Evolutionary conservation across 2,888 invertebrate species (phyloP), one percentile per base, ranked within the genome.

Genomic region (Belgica antarctica): DNA sequence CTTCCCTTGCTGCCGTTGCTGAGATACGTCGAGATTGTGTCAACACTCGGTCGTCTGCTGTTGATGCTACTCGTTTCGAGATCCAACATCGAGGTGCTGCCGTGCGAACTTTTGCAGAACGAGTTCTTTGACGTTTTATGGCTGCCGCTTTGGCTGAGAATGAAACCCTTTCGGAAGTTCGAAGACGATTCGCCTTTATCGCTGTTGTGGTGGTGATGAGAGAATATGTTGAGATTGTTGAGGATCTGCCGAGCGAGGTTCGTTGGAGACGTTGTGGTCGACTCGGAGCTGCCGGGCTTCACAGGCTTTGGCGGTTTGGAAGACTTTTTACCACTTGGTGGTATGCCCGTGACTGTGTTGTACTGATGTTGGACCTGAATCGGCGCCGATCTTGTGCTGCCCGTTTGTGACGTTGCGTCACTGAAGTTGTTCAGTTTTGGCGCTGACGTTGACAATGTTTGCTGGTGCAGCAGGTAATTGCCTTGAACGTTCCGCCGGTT

Each of bases 1-100:
- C 87, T 87, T 73, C 87, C 88, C 77, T 88, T 87, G 81, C 90
- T 91, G 79, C 91, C 92, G 73, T 89, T 92, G 77, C 92, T 92
- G 74, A 93, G 84, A 82, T 93, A 93, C 0, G 93, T 93, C 71
- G 92, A 92, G 28, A 93, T 90, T 10, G 93, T 93, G 78, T 93
- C 93, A 47, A 92, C 87, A 77, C 92, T 92, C 71, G 92, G 92
- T 19, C 92, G 82, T 12, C 88, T 88, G 66, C 89, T 89, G 75
- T 89, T 87, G 62, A 89, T 87, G 77, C 90, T 89, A 75, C 87
- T 87, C 71, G 87, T 85, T 77, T 88, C 89, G 0, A 83, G 78
- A 24, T 68, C 68, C 1, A 68, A 24, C 19, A 47, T 68, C 27
- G 68, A 68, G 4, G 70, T 61, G 61, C 70, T 70, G 17, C 41